These are phyloP conservation scores for Microtus ochrogaster DNA, from an alignment of 2,113 vertebrate species.

Conservation along the genomic window DNA sequence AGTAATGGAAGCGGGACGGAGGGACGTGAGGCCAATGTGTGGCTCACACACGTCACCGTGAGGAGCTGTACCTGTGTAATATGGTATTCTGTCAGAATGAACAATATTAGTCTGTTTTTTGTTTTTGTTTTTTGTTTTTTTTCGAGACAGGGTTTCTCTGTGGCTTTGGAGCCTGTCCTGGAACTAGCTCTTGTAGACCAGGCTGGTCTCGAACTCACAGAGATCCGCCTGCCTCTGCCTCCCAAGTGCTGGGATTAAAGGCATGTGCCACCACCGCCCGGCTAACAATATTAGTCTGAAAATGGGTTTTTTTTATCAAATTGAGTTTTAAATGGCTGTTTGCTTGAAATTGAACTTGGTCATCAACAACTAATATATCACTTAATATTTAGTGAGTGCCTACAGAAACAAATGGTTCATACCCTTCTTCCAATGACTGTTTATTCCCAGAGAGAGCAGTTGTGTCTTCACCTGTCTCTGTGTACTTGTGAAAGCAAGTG, in stretches of 20 bases:
- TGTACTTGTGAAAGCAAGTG: neutral
- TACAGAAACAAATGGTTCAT: constrained; percentile 1
- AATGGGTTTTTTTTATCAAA: neutral
- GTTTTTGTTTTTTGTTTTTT: no score
- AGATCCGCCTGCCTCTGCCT: no score
- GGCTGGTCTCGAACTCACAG: no score
- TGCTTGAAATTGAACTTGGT: constrained; percentile 41
- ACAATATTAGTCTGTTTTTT: neutral
- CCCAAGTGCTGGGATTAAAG: no score
- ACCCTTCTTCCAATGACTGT: neutral
- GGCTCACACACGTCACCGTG: neutral
- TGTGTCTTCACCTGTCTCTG: neutral
- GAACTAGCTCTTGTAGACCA: no score
- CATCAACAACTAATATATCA: constrained; percentile 1
- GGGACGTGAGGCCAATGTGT: no score
- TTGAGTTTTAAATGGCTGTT: constrained; percentile 50
- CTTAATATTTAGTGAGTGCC: neutral
- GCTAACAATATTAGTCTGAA: neutral
- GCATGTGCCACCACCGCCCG: no score
- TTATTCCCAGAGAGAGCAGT: constrained; percentile 14
- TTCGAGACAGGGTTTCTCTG: no score
- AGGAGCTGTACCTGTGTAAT: neutral
- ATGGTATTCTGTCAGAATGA: neutral
- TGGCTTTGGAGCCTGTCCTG: no score
- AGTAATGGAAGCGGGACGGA: neutral